Evolutionary conservation across 1,140 invertebrate genomes (phyloP).

Genomic region (Drosophila seguyi): DNA sequence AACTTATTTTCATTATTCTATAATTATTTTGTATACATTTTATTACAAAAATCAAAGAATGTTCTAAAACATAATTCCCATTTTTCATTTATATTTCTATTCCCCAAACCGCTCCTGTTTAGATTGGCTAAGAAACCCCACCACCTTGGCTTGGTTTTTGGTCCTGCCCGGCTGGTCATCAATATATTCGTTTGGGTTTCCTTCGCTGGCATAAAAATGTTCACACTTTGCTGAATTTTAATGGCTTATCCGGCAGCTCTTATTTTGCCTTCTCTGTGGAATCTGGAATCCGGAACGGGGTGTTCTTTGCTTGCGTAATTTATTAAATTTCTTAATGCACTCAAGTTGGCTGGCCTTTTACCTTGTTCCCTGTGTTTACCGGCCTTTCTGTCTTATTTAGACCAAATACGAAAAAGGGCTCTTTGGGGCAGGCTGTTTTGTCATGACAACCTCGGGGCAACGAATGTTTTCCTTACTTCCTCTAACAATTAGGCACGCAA

Average conservation of each 20-base stretch:
- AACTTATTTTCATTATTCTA: no score
- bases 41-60: no score
- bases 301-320: conserved; percentile 15
- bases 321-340: conserved; percentile 22
- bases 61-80: no score
- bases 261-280: neutral
- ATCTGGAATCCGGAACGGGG: neutral
- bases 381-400: conserved; percentile 21
- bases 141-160: neutral
- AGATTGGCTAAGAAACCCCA: neutral
- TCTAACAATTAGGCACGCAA: conserved; percentile 74
- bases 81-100: no score
- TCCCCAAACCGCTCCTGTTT: conserved; percentile 1
- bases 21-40: no score
- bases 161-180: conserved; percentile 11
- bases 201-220: conserved; percentile 15
- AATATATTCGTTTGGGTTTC: conserved; percentile 18
- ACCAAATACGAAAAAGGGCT: neutral
- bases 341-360: conserved; percentile 3
- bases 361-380: conserved; percentile 2
- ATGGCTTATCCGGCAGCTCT: conserved; percentile 12
- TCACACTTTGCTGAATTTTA: conserved; percentile 22
- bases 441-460: conserved; percentile 41
- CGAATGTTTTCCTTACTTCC: conserved; percentile 50
- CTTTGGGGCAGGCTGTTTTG: conserved; percentile 13